Base-by-base conservation (phyloP, 2,797 vertebrate genomes). In the Leontopithecus rosalia region DNA sequence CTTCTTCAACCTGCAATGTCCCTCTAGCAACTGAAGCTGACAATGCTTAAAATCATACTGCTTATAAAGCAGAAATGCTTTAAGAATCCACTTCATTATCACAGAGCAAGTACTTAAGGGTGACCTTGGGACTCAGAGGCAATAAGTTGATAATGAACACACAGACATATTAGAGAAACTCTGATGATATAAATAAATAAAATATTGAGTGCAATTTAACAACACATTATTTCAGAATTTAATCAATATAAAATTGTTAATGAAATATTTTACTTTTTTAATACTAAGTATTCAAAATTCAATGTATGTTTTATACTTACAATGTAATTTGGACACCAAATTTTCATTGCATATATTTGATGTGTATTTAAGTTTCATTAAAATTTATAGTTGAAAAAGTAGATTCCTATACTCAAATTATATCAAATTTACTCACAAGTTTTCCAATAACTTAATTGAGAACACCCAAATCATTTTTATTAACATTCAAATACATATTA, bases 201-300 rank as follows among this genome's bases (percentile, higher is more conserved):
- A 55, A 11, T 33, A 43, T 26, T 77, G 33, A 89, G 89, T 75
- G 8, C 17, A 81, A 24, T 90, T 19, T 61, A 28, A 61, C 22
- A 86, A 91, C 67, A 75, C 55, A 41, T 28, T 50, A 58, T 81
- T 93, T 95, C 4, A 83, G 88, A 1, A 92, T 36, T 77, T 92
- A 64, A 79, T 26, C 30, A 85, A 57, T 50, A 61, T 48, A 85
- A 72, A 88, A 50, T 77, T 82, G 64, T 39, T 72, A 89, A 72
- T 82, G 5, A 94, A 30, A 41, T 33, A 52, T 9, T 87, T 94
- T 84, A 46, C 7, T 43, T 81, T 58, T 55, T 70, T 88, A 76
- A 20, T 50, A 50, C 26, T 48, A 92, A 73, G 24, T 48, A 70
- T 94, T 95, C 36, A 96, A 97, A 93, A 67, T 83, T 33, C 13